phyloP scores from a whole-genome alignment of 1,140 invertebrate genomes.

The Pseudoatta argentina region DNA sequence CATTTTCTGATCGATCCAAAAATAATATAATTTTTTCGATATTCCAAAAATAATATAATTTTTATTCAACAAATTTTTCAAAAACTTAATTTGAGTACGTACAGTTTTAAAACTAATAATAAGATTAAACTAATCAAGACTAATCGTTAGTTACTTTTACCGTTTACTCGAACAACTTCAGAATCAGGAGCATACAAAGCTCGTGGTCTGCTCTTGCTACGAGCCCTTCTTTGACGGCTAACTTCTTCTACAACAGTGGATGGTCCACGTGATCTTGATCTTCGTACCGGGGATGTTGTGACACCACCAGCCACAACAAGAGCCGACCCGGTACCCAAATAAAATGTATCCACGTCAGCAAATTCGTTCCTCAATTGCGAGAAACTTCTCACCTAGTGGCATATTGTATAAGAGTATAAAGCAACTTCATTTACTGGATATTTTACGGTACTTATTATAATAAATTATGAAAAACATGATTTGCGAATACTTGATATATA shows the following conservation, averaged over 20 bases:
- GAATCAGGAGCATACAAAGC: conserved; percentile 92
- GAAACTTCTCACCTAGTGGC: conserved; percentile 93
- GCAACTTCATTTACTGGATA: background rate
- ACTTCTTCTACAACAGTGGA: conserved; percentile 87
- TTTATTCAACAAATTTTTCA: background rate
- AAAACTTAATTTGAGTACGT: background rate
- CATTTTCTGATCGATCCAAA: background rate
- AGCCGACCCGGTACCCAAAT: conserved; percentile 90
- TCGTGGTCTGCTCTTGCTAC: conserved; percentile 93
- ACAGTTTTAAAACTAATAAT: conserved; percentile 5
- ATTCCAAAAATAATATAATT: background rate
- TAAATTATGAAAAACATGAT: background rate
- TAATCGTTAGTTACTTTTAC: conserved; percentile 81
- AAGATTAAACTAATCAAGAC: background rate
- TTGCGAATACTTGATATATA: background rate
- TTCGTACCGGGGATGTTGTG: conserved; percentile 88
- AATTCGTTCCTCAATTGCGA: conserved; percentile 96
- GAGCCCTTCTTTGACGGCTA: conserved; percentile 88
- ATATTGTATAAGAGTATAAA: background rate
- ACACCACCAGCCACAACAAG: conserved; percentile 85
- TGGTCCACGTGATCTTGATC: conserved; percentile 90
- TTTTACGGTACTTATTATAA: background rate
- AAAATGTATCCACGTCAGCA: conserved; percentile 96
- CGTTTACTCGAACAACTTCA: conserved; percentile 91
- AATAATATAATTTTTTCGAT: background rate